Conservation (phyloP, 2,888 invertebrate species). For the Salticus scenicus region DNA sequence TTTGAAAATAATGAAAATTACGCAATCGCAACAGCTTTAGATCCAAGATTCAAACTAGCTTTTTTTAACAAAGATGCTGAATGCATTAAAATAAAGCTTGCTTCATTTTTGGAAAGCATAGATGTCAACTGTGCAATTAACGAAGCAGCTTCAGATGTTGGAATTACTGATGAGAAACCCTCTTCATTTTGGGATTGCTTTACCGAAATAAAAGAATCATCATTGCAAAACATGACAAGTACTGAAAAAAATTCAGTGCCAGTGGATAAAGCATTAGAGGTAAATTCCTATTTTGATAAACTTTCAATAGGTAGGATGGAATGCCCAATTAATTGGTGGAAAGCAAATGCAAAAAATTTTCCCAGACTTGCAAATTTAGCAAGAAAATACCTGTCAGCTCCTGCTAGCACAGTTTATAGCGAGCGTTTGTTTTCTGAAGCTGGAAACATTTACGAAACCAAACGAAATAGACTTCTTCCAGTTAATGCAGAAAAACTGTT, state of each 20-base stretch:
- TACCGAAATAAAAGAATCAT: neutral
- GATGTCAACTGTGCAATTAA: neutral
- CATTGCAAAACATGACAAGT: no score
- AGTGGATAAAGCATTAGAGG: neutral
- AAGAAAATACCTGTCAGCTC: neutral
- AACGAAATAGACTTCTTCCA: conserved; percentile 1
- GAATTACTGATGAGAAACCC: neutral
- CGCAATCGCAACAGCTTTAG: no score
- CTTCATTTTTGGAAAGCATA: neutral
- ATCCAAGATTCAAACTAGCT: no score
- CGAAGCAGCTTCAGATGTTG: neutral
- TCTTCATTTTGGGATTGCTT: conserved; percentile 1
- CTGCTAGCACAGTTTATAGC: neutral
- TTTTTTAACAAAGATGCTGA: neutral
- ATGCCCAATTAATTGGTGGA: neutral
- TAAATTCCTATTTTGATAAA: neutral
- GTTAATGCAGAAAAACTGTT: neutral
- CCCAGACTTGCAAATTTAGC: neutral
- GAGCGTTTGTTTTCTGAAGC: conserved; percentile 16
- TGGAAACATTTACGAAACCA: neutral
- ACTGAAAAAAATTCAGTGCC: neutral
- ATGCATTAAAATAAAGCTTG: neutral
- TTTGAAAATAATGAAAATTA: no score
- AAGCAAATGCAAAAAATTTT: conserved; percentile 11
- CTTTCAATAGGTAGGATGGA: neutral